Evolutionary conservation across 2,888 invertebrate species (phyloP).

Genomic region (Zaprionus obscuricornis): DNA sequence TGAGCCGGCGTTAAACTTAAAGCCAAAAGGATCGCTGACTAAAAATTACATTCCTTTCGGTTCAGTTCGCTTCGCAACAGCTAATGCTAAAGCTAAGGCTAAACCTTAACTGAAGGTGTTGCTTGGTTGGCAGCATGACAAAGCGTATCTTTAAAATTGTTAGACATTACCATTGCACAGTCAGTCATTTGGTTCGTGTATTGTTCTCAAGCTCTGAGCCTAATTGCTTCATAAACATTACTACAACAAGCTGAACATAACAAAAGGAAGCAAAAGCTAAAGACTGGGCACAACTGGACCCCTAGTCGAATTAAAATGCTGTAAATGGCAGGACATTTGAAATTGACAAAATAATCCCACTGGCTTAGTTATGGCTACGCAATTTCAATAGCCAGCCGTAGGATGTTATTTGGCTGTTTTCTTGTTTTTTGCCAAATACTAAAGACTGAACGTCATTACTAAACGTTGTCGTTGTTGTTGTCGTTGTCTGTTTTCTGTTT

Average conservation of each 20-base stretch:
- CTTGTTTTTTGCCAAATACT: conserved; percentile 26
- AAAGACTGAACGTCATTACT: conserved; percentile 31
- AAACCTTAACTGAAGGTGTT: conserved; percentile 28
- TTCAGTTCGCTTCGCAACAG: background rate
- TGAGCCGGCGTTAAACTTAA: conserved; percentile 66
- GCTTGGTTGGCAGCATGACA: conserved; percentile 36
- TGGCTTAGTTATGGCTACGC: conserved; percentile 70
- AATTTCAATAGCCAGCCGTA: too few species aligned
- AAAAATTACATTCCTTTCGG: conserved; percentile 41
- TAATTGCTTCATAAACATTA: conserved; percentile 81
- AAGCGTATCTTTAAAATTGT: conserved; percentile 62
- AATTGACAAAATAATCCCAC: conserved; percentile 78
- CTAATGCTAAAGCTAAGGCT: background rate
- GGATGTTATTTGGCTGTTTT: conserved; percentile 34
- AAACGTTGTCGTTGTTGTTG: conserved; percentile 19
- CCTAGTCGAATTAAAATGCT: conserved; percentile 69
- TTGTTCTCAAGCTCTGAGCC: conserved; percentile 73
- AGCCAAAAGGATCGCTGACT: conserved; percentile 39
- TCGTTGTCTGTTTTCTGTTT: background rate
- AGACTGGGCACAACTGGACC: background rate
- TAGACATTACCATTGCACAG: too few species aligned
- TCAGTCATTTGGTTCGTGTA: conserved; percentile 68
- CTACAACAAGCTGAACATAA: conserved; percentile 61
- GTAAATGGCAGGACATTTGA: conserved; percentile 78
- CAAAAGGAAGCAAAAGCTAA: conserved; percentile 42